Evolutionary conservation across 1,140 invertebrate species (phyloP).

Genomic region (Saccostrea cuccullata): DNA sequence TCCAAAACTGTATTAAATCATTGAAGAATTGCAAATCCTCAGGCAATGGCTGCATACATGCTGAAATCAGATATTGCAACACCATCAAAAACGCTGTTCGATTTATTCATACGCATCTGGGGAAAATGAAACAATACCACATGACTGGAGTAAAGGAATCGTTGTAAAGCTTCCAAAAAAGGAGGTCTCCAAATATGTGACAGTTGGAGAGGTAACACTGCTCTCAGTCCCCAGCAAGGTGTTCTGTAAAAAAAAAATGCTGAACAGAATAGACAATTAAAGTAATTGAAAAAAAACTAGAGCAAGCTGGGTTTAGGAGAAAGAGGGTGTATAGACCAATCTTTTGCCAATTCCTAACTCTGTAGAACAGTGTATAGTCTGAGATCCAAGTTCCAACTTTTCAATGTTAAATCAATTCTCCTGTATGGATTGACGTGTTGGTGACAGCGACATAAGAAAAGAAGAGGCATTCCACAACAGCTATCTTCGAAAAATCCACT

Average conservation of each 20-base stretch:
- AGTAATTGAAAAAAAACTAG: constrained; percentile 13
- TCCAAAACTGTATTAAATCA: constrained; percentile 10
- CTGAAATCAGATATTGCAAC: constrained; percentile 26
- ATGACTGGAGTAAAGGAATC: constrained; percentile 43
- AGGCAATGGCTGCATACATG: constrained; percentile 35
- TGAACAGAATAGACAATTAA: constrained; percentile 5
- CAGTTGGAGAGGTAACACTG: constrained; percentile 50
- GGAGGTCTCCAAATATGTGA: constrained; percentile 42
- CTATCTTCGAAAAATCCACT: too few species aligned
- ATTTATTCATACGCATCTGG: constrained; percentile 27
- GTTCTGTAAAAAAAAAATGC: constrained; percentile 43
- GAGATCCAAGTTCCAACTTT: too few species aligned
- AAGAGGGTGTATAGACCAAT: constrained; percentile 41
- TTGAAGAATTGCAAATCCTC: constrained; percentile 22
- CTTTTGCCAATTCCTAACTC: constrained; percentile 39
- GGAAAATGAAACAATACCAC: constrained; percentile 19
- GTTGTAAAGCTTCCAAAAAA: constrained; percentile 57
- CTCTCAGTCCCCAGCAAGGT: too few species aligned
- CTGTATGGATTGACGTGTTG: too few species aligned
- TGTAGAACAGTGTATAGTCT: constrained; percentile 53
- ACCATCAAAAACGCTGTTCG: neutral
- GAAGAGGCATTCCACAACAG: too few species aligned
- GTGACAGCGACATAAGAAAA: too few species aligned
- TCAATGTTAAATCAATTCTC: too few species aligned
- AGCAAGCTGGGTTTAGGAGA: constrained; percentile 49